Conservation (phyloP, 1,140 invertebrate species). For the Lasaia peninsularis region DNA sequence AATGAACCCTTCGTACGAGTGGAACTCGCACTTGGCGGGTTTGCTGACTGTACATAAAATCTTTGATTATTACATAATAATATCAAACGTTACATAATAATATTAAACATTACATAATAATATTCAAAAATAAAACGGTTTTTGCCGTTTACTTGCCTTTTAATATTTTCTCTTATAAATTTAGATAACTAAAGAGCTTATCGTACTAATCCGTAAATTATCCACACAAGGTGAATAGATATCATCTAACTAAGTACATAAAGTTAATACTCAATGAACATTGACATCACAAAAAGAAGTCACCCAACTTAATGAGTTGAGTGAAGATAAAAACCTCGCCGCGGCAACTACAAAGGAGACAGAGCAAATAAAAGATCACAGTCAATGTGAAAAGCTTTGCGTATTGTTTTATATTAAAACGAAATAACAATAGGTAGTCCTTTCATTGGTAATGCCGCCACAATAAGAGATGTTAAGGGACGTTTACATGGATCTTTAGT, state of each 20-base stretch:
- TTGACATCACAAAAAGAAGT: constrained; percentile 53
- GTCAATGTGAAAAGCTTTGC: constrained; percentile 62
- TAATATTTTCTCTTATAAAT: neutral
- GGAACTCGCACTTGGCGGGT: no score
- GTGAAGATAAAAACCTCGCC: constrained; percentile 56
- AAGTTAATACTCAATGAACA: constrained; percentile 45
- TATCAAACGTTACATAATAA: no score
- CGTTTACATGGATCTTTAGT: constrained; percentile 40
- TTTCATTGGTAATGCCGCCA: constrained; percentile 72
- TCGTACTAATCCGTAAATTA: constrained; percentile 3
- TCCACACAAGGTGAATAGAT: constrained; percentile 2
- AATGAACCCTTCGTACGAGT: no score
- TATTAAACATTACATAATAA: no score
- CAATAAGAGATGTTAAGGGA: constrained; percentile 48
- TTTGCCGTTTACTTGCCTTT: no score
- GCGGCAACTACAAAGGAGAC: constrained; percentile 57
- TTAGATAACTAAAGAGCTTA: neutral
- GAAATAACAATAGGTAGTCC: constrained; percentile 75
- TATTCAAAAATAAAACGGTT: no score
- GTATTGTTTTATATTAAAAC: constrained; percentile 75
- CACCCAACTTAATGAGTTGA: constrained; percentile 58
- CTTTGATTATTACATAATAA: no score
- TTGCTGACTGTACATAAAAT: no score
- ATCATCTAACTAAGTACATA: constrained; percentile 8
- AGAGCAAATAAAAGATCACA: constrained; percentile 62